Conservation (phyloP, 2,888 invertebrate species). For the Anoncus sp. region DNA sequence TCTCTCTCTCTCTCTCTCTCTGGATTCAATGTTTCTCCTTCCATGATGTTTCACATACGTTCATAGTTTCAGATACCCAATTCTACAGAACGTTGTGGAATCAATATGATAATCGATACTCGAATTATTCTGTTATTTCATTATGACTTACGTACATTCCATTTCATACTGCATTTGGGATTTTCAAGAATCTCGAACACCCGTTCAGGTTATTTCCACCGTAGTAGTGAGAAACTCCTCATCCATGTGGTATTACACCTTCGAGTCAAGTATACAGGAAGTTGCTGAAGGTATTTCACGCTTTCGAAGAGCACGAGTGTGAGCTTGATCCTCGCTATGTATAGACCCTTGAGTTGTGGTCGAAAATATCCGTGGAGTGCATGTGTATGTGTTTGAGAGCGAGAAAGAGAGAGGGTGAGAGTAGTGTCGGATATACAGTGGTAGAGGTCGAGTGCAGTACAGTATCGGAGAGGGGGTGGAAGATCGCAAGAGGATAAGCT, state of each 20-base stretch:
- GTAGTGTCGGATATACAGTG: background rate
- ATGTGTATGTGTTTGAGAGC: slow-evolving; percentile 7
- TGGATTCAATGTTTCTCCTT: background rate
- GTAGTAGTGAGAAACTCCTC: background rate
- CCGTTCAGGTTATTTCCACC: slow-evolving; percentile 3
- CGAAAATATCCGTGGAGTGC: slow-evolving; percentile 40
- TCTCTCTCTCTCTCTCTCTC: background rate
- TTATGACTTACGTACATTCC: slow-evolving; percentile 12
- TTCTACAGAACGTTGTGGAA: slow-evolving; percentile 2
- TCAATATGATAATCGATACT: background rate
- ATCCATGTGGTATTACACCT: slow-evolving; percentile 22
- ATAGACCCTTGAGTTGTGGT: slow-evolving; percentile 43
- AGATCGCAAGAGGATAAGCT: slow-evolving; percentile 43
- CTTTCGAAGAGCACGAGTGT: slow-evolving; percentile 32
- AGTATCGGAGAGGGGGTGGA: slow-evolving; percentile 9
- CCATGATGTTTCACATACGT: background rate
- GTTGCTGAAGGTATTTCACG: slow-evolving; percentile 27
- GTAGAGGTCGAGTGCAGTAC: slow-evolving; percentile 34
- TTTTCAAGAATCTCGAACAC: slow-evolving; percentile 15
- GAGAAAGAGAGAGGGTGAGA: slow-evolving; percentile 15
- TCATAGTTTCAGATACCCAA: background rate
- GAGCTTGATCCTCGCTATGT: slow-evolving; percentile 37
- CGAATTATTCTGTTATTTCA: slow-evolving; percentile 1
- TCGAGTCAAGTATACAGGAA: slow-evolving; percentile 10
- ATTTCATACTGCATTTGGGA: background rate